Percentiles rank a stretch among this genome's conserved stretches.
Conservation (phyloP, 2,797 vertebrate species). For the Odontamblyopus lacepedii region DNA sequence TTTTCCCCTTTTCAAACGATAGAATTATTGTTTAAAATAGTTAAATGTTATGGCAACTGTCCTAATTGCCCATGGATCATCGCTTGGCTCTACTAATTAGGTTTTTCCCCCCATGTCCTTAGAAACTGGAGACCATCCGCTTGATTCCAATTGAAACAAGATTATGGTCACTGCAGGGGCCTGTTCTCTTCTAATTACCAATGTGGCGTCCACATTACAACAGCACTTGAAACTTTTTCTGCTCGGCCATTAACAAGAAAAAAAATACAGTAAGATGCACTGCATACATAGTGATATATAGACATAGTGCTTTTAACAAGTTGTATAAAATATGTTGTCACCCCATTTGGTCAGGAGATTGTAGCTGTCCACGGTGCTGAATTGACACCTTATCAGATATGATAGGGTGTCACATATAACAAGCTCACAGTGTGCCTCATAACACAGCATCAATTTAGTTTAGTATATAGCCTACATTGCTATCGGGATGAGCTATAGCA, state of each 20-base stretch:
- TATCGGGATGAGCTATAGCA: neutral
- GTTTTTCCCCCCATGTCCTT: neutral
- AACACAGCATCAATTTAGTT: neutral
- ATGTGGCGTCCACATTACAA: conserved; percentile 30
- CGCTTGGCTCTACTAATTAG: too few relatives aligned
- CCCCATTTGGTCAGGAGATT: conserved; percentile 15
- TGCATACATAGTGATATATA: neutral
- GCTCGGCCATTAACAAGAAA: conserved; percentile 15
- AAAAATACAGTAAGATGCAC: neutral
- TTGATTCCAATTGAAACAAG: conserved; percentile 41
- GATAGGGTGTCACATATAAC: neutral
- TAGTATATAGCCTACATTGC: neutral
- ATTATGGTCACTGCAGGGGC: conserved; percentile 35
- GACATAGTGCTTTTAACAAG: neutral
- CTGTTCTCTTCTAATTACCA: conserved; percentile 43
- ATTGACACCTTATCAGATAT: conserved; percentile 24
- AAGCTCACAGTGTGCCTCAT: conserved; percentile 21
- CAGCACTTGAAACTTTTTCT: conserved; percentile 18
- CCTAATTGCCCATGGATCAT: too few relatives aligned
- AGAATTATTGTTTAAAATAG: too few relatives aligned
- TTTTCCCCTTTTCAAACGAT: too few relatives aligned
- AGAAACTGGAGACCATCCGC: conserved; percentile 8
- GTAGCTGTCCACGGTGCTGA: conserved; percentile 61
- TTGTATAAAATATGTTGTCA: neutral
- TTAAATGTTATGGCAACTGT: too few relatives aligned